A percentile compares a stretch with the other conserved stretches of the same genome.
Evolutionary conservation across 2,888 invertebrate genomes (phyloP).

Genomic region (Caenorhabditis sp.): DNA sequence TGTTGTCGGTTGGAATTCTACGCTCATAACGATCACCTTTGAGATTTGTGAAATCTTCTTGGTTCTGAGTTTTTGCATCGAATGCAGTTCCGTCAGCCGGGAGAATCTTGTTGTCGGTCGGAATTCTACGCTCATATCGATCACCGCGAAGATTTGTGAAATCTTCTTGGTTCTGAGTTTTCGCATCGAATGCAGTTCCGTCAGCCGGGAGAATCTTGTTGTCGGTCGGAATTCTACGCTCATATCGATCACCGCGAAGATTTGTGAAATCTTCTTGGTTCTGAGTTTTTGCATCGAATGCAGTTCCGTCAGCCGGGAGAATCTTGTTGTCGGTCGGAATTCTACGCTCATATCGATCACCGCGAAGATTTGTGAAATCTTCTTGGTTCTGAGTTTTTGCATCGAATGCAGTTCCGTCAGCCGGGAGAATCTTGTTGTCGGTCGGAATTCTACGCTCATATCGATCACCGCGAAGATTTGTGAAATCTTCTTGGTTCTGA

Average conservation of each 20-base stretch:
- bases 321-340: slow-evolving; percentile 10
- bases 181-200: slow-evolving; percentile 10
- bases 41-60: slow-evolving; percentile 26
- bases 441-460: slow-evolving; percentile 22
- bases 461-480: slow-evolving; percentile 11
- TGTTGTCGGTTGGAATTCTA: slow-evolving; percentile 33
- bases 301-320: slow-evolving; percentile 14
- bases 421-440: slow-evolving; percentile 41
- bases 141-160: slow-evolving; percentile 12
- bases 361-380: slow-evolving; percentile 14
- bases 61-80: slow-evolving; percentile 28
- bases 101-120: slow-evolving; percentile 11
- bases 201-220: slow-evolving; percentile 16
- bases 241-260: slow-evolving; percentile 11
- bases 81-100: slow-evolving; percentile 27
- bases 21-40: slow-evolving; percentile 49
- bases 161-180: slow-evolving; percentile 18
- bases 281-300: slow-evolving; percentile 19
- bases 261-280: slow-evolving; percentile 18
- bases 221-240: slow-evolving; percentile 7
- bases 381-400: slow-evolving; percentile 29
- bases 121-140: slow-evolving; percentile 9
- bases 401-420: slow-evolving; percentile 32
- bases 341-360: slow-evolving; percentile 14
- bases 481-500: slow-evolving; percentile 23